phyloP scores from a whole-genome alignment of 2,797 vertebrate species.

The Urophycis tenuis region DNA sequence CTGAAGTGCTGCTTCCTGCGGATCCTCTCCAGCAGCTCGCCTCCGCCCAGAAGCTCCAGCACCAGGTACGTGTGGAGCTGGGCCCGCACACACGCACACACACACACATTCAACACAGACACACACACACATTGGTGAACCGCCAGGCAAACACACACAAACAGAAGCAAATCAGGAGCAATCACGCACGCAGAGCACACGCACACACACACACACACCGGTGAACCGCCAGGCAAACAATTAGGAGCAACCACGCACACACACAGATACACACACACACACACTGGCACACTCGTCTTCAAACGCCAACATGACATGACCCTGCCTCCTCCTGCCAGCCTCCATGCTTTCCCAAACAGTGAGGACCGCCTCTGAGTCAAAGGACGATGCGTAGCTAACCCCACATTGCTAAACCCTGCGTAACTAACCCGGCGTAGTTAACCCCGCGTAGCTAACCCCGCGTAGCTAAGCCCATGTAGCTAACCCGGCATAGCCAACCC shows the following conservation, averaged over 20 bases:
- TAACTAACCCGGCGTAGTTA: no score
- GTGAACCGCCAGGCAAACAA: not conserved
- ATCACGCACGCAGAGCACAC: not conserved
- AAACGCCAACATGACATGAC: not conserved
- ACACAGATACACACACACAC: not conserved
- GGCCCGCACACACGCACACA: conserved; percentile 15
- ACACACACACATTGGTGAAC: not conserved
- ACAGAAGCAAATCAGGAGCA: not conserved
- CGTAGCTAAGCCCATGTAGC: no score
- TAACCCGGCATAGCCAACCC: no score
- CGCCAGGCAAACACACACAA: not conserved
- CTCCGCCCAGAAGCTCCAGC: conserved; percentile 90
- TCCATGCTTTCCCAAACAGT: not conserved
- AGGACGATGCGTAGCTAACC: not conserved
- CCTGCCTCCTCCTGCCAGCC: not conserved
- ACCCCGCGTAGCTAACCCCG: no score
- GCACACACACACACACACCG: not conserved
- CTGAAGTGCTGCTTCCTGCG: conserved; percentile 93
- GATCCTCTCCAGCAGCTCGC: conserved; percentile 93
- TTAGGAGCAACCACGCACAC: not conserved
- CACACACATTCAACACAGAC: conserved; percentile 12
- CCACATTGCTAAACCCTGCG: no score
- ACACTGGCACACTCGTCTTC: not conserved
- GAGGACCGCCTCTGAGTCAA: not conserved
- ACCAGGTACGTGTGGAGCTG: conserved; percentile 95